These are phyloP conservation scores for Andrena marginata DNA, from an alignment of 2,888 invertebrate species.

Conservation along the genomic window DNA sequence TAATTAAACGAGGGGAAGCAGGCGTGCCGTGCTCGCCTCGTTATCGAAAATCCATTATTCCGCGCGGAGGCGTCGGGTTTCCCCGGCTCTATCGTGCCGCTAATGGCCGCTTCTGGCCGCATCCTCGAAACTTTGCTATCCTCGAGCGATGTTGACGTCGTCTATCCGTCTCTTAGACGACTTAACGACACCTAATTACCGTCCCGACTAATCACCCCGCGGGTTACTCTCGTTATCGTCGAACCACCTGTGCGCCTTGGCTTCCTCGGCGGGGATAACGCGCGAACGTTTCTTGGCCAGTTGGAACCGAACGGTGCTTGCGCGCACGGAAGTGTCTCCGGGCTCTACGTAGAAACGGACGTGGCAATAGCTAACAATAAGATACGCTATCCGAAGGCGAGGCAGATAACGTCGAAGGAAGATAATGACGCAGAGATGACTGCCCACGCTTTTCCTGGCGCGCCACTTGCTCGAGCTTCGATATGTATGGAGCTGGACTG, in stretches of 20 bases:
- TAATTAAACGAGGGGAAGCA: slow-evolving; percentile 31
- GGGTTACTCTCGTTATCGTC: slow-evolving; percentile 24
- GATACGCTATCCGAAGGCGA: slow-evolving; percentile 57
- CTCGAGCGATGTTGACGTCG: not conserved
- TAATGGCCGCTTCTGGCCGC: slow-evolving; percentile 43
- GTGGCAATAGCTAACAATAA: slow-evolving; percentile 14
- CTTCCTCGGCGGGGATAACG: not conserved
- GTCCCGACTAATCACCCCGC: slow-evolving; percentile 32
- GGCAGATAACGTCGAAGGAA: slow-evolving; percentile 34
- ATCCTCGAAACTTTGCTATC: slow-evolving; percentile 47
- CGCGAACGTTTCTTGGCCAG: not conserved
- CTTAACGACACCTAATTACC: slow-evolving; percentile 46
- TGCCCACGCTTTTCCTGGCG: slow-evolving; percentile 54
- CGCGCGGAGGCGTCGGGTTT: slow-evolving; percentile 26
- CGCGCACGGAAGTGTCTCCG: slow-evolving; percentile 12
- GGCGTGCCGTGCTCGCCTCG: slow-evolving; percentile 29
- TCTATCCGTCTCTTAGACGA: slow-evolving; percentile 16
- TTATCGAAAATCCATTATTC: slow-evolving; percentile 70
- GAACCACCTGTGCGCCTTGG: not conserved
- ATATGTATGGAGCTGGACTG: not conserved
- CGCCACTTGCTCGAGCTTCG: slow-evolving; percentile 17
- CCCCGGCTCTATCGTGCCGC: slow-evolving; percentile 36
- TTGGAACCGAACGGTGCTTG: not conserved
- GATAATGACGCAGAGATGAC: slow-evolving; percentile 20
- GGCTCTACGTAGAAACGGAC: slow-evolving; percentile 25